Conservation (phyloP, 2,113 vertebrate genomes). For the Bubo bubo region DNA sequence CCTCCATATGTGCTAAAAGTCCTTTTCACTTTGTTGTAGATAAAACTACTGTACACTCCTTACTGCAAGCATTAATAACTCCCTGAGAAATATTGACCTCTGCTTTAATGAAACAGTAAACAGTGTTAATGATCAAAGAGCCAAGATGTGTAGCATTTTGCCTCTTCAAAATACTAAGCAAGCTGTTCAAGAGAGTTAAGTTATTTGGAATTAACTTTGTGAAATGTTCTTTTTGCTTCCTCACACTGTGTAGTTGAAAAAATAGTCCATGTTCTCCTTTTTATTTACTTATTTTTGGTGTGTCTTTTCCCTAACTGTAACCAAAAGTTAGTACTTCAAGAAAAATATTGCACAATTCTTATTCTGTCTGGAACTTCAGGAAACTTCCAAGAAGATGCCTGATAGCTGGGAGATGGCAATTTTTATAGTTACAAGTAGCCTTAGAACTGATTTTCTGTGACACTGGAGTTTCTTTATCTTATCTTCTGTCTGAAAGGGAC, state of each 20-base stretch:
- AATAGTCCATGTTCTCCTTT: background rate
- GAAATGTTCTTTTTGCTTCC: background rate
- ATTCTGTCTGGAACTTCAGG: background rate
- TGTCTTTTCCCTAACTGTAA: background rate
- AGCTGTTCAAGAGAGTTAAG: background rate
- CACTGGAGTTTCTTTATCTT: background rate
- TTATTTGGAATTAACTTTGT: background rate
- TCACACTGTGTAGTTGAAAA: background rate
- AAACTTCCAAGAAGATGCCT: background rate
- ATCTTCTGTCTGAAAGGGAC: background rate
- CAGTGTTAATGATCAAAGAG: background rate
- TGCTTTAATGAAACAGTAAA: background rate
- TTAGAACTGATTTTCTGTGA: background rate
- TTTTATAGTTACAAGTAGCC: background rate
- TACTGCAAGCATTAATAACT: background rate
- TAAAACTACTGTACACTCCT: background rate
- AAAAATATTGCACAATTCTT: background rate
- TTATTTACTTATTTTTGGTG: background rate
- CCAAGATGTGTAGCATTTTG: background rate
- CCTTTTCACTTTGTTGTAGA: background rate
- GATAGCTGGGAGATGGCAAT: background rate
- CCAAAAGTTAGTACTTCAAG: background rate
- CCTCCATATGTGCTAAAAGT: background rate
- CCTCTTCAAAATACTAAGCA: background rate
- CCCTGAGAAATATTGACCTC: background rate